phyloP scores from a whole-genome alignment of 2,888 invertebrate species.

The Sialis fuliginosa region DNA sequence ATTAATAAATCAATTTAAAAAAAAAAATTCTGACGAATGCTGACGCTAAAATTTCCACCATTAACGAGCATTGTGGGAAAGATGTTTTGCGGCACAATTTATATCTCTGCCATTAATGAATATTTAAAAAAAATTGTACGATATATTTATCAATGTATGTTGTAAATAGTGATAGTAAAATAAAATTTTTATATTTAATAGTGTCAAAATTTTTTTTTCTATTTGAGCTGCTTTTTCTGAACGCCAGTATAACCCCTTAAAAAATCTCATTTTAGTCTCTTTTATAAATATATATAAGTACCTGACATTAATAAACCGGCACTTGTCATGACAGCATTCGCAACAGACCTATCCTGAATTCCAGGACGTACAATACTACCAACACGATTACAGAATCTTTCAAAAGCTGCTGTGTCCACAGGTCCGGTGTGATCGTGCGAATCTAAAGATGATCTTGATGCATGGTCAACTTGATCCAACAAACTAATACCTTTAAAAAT shows the following conservation, averaged over 20 bases:
- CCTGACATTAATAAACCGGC: constrained; percentile 36
- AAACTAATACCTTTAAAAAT: constrained; percentile 16
- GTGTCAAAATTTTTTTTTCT: no score
- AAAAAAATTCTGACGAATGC: no score
- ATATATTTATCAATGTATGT: no score
- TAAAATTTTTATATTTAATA: no score
- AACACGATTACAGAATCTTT: constrained; percentile 36
- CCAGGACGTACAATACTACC: constrained; percentile 41
- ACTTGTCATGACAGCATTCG: constrained; percentile 21
- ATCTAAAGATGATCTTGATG: constrained; percentile 24
- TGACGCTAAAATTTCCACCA: no score
- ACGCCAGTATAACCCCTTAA: no score
- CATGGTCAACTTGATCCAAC: constrained; percentile 20
- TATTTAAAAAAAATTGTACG: no score
- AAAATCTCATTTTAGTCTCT: neutral
- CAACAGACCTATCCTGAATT: constrained; percentile 16
- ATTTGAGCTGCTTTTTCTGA: neutral
- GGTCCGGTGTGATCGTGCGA: constrained; percentile 20
- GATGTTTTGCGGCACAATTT: no score
- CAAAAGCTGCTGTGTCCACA: constrained; percentile 24
- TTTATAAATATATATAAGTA: neutral
- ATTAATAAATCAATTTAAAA: no score
- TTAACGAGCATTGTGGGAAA: no score
- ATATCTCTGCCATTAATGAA: no score
- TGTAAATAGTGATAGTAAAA: no score